phyloP scores from a whole-genome alignment of 2,888 invertebrate genomes.

The Abscondita cerata region DNA sequence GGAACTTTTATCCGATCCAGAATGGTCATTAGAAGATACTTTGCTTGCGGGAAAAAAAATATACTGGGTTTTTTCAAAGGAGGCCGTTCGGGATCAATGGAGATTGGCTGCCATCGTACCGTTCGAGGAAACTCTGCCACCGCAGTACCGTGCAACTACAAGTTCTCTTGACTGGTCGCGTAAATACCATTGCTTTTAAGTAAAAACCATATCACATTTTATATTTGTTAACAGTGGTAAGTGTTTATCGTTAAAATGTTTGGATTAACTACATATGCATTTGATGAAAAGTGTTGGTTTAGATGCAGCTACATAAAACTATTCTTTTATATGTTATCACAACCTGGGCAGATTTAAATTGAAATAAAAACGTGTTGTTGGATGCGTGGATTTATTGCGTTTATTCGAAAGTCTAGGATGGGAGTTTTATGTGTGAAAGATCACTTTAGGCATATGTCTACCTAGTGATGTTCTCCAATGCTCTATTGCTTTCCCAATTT shows the following conservation, averaged over 20 bases:
- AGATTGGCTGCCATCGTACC: conserved; percentile 79
- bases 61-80: conserved; percentile 76
- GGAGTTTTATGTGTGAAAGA: too few species aligned
- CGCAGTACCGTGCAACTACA: conserved; percentile 73
- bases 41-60: conserved; percentile 84
- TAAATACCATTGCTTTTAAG: not conserved
- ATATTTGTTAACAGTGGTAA: not conserved
- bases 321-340: too few species aligned
- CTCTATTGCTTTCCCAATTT: too few species aligned
- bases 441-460: too few species aligned
- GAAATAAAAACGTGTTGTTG: too few species aligned
- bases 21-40: conserved; percentile 82
- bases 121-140: conserved; percentile 74
- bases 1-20: conserved; percentile 79
- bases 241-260: not conserved
- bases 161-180: conserved; percentile 75
- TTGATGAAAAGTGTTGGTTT: too few species aligned
- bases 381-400: too few species aligned
- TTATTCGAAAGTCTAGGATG: too few species aligned
- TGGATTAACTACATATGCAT: too few species aligned
- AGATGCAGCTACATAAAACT: too few species aligned
- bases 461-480: too few species aligned
- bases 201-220: not conserved
- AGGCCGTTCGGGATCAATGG: conserved; percentile 84
- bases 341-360: too few species aligned